phyloP scores from a whole-genome alignment of 2,888 invertebrate species.

The Steinernema hermaphroditum region DNA sequence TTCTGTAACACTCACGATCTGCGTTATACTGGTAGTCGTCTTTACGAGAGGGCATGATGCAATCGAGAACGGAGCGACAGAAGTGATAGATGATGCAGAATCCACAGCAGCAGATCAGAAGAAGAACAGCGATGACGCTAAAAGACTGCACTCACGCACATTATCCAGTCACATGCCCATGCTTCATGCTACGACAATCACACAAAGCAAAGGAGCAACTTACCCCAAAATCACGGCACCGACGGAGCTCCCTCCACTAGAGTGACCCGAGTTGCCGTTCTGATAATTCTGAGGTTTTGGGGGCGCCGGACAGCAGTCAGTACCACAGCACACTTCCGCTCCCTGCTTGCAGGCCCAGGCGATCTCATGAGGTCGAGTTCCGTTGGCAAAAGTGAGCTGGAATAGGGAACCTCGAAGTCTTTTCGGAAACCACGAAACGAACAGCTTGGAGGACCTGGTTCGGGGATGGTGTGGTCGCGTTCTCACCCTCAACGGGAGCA shows the following conservation, averaged over 20 bases:
- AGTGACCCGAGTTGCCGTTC: neutral
- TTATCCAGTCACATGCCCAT: conserved; percentile 27
- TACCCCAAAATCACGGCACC: conserved; percentile 29
- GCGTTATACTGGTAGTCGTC: conserved; percentile 37
- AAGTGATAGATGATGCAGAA: conserved; percentile 54
- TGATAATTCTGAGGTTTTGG: conserved; percentile 15
- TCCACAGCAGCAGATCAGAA: conserved; percentile 58
- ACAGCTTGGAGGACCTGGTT: conserved; percentile 47
- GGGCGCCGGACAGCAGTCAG: conserved; percentile 60
- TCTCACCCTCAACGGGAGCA: conserved; percentile 37
- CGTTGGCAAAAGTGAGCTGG: conserved; percentile 60
- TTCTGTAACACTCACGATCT: neutral
- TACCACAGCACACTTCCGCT: conserved; percentile 46
- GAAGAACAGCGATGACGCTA: conserved; percentile 56
- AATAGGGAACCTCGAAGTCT: conserved; percentile 33
- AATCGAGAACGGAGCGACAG: conserved; percentile 57
- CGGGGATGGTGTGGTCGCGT: conserved; percentile 43
- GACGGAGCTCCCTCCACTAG: conserved; percentile 18
- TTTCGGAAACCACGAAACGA: neutral
- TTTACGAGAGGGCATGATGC: conserved; percentile 44
- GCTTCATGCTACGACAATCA: conserved; percentile 10
- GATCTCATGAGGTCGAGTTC: conserved; percentile 57
- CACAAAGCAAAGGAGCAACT: conserved; percentile 32
- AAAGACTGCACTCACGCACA: conserved; percentile 42
- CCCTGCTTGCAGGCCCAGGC: conserved; percentile 54